Evolutionary conservation across 35 echinoderm and acorn worm genomes (phyloP).

Genomic region (Acanthaster planci): DNA sequence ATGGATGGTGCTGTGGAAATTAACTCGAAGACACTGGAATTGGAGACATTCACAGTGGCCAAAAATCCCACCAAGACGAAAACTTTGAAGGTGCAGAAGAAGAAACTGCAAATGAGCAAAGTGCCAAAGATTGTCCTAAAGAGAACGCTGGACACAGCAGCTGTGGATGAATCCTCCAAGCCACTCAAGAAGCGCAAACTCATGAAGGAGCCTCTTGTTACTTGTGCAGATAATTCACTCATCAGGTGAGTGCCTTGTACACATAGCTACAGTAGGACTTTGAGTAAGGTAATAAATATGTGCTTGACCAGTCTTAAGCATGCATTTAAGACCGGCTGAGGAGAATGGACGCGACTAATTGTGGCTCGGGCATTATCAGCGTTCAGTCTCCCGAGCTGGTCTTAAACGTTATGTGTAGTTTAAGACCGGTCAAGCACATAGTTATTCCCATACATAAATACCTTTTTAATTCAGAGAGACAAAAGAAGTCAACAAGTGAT

Average conservation of each 20-base stretch:
- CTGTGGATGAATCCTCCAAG: slow-evolving; percentile 81
- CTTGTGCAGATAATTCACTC: background rate
- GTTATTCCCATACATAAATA: no score
- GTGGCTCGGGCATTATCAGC: no score
- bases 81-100: slow-evolving; percentile 24
- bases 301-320: no score
- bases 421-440: no score
- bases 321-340: no score
- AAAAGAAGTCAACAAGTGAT: no score
- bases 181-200: slow-evolving; percentile 88
- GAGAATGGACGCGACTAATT: no score
- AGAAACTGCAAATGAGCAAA: slow-evolving; percentile 33
- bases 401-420: no score
- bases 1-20: background rate
- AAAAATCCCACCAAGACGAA: slow-evolving; percentile 9
- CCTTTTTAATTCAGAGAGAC: no score
- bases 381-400: no score
- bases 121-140: slow-evolving; percentile 30
- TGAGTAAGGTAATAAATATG: no score
- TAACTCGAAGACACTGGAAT: background rate
- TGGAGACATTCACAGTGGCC: slow-evolving; percentile 1
- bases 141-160: background rate
- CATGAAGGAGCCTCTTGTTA: slow-evolving; percentile 72
- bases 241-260: slow-evolving; percentile 23
- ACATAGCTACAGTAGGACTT: no score